Conservation (phyloP, 2,113 vertebrate species). For the Crotalus tigris region DNA sequence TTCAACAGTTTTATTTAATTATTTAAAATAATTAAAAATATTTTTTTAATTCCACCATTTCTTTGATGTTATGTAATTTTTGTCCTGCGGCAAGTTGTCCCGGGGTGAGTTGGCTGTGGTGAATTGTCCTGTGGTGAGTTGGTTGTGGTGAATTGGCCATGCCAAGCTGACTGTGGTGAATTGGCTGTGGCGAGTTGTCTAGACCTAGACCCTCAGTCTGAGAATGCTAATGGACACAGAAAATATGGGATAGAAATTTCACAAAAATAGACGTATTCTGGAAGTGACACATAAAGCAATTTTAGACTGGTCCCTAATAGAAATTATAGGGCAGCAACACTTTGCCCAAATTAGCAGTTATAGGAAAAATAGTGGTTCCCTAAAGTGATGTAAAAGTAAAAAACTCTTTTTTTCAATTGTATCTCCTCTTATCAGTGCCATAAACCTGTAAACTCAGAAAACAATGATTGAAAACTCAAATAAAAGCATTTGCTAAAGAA, state of each 20-base stretch:
- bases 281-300: not conserved
- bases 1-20: too few species aligned
- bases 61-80: too few species aligned
- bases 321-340: not conserved
- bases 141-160: too few species aligned
- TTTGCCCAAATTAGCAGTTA: not conserved
- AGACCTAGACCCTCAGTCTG: not conserved
- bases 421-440: not conserved
- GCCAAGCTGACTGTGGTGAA: too few species aligned
- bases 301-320: not conserved
- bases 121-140: too few species aligned
- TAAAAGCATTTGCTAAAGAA: not conserved
- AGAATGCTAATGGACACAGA: not conserved
- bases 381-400: not conserved
- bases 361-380: not conserved
- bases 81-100: too few species aligned
- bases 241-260: not conserved
- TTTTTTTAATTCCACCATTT: too few species aligned
- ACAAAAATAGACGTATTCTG: not conserved
- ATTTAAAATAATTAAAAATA: too few species aligned
- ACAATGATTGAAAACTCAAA: not conserved
- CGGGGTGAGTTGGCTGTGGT: too few species aligned
- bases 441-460: not conserved
- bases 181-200: too few species aligned
- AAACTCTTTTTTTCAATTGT: not conserved